phyloP scores from a whole-genome alignment of 2,113 vertebrate genomes.

The Limanda limanda region DNA sequence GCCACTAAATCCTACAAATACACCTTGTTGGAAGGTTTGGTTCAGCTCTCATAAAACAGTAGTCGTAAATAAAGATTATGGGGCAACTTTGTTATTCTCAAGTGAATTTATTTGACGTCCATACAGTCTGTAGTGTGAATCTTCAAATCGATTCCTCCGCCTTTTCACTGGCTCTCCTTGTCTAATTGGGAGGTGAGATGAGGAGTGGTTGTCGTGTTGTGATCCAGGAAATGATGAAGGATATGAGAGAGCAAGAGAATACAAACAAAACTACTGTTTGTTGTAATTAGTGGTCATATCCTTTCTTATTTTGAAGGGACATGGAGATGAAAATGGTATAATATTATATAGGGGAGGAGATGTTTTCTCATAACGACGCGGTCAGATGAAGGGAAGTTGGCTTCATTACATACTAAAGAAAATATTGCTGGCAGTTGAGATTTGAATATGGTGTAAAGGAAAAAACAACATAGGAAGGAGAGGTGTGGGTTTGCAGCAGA shows the following conservation, averaged over 20 bases:
- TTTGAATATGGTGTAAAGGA: slow-evolving; percentile 15
- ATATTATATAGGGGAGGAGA: not conserved
- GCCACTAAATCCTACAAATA: no score
- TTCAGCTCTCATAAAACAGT: no score
- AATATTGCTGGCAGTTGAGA: not conserved
- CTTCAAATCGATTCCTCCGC: not conserved
- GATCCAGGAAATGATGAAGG: slow-evolving; percentile 28
- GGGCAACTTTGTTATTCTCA: no score
- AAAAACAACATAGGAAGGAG: slow-evolving; percentile 4
- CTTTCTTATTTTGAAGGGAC: not conserved
- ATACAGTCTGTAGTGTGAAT: not conserved
- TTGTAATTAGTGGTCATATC: slow-evolving; percentile 28
- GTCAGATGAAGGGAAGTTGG: not conserved
- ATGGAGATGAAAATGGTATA: not conserved
- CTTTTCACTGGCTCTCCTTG: not conserved
- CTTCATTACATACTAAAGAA: slow-evolving; percentile 26
- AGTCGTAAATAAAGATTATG: no score
- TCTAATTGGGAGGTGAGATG: slow-evolving; percentile 52
- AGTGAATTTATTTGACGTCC: not conserved
- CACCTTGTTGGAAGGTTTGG: no score
- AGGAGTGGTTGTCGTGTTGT: slow-evolving; percentile 13
- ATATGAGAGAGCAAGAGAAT: slow-evolving; percentile 1
- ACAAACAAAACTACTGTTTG: slow-evolving; percentile 24
- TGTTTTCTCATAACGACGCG: not conserved
- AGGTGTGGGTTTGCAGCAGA: not conserved